Base-by-base conservation (phyloP, 2,113 vertebrate species). In the Trogon surrucura region DNA sequence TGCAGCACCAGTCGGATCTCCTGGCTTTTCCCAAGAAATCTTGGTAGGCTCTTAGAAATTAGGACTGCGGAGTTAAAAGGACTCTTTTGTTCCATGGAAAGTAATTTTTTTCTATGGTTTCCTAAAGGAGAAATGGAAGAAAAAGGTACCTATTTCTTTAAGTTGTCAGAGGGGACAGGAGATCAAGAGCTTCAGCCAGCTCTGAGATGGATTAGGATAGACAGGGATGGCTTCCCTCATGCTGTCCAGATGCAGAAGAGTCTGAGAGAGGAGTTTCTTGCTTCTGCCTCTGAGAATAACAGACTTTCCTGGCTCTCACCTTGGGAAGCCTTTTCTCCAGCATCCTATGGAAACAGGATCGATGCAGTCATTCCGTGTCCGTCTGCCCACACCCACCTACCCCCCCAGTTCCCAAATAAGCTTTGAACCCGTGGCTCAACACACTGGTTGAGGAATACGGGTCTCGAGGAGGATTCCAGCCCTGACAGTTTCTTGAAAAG, bases 251-350 rank as follows among this genome's bases (percentile, higher is more conserved):
- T 18, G n/a, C 67, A 73, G 54, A 23, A 48, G 80, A 19, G 27
- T 73, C 64, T 54, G 80, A 84, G 80, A 77, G 71, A 82, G 45
- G 19, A 77, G 21, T 23, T 92, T 47, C 45, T 91, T 80, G 50
- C 80, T 56, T 22, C 67, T 88, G 57, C 67, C 75, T 91, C 1
- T 73, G 69, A 58, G 72, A 80, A 16, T 41, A 44, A 22, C 47
- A 87, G 81, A 88, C 50, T 91, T 96, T 91, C 80, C 93, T 94
- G 96, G 91, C 95, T 95, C 91, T 89, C 60, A 34, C 69, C n/a
- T 84, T 77, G 23, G 62, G 54, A 73, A 77, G 86, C 21, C 74
- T 85, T 85, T 88, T 50, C 75, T 25, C 57, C 66, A 25, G 50
- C 26, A 66, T 62, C 69, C 93, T 66, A 16, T 73, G 93, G 89